Evolutionary conservation across 2,797 vertebrate genomes (phyloP), one percentile per base, ranked within the genome.

Genomic region (Phylloscopus collybita): DNA sequence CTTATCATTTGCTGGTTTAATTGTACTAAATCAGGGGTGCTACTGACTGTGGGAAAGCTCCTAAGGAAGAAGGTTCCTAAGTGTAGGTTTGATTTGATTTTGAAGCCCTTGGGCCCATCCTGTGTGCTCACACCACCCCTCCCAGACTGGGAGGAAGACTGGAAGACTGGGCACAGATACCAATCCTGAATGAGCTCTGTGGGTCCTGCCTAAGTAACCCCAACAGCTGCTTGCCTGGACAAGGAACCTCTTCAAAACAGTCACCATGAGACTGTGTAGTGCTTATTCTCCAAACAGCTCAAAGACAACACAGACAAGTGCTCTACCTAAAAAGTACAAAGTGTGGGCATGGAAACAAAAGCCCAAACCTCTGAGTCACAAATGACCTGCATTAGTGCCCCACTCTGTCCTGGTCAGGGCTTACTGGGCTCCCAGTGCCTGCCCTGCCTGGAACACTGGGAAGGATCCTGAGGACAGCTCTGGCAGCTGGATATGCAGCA

Each of bases 291-390:
- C 65, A 74, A 45, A 71, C 1, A 66, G 42, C 32, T 49, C 42
- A 47, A 87, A 40, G 38, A 38, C 32, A 27, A 59, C 30, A 51
- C 42, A 42, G 42, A 47, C 21, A 25, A 0, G 26, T 6, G 5
- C 11, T 79, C 49, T 29, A 44, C 45, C 36, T 34, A 47, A 38
- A 32, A 65, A 51, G 36, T 1, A 18, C 29, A 53, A 53, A 54
- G 21, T 1, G 10, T 20, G 13, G n/a, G 27, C 57, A 36, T 0
- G 30, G 62, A 40, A 70, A 76, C 14, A 57, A 45, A 62, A 57
- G 44, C 47, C 42, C 45, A 15, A 36, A 14, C 6, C 26, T 45
- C 5, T 0, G 0, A 32, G 19, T 13, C 22, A 17, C 17, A 18
- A 6, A 11, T 13, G 27, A 22, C 36, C 15, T 17, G 59, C 15